These are phyloP conservation scores for Drosophila triauraria DNA, from an alignment of 1,140 invertebrate genomes.

Conservation along the genomic window DNA sequence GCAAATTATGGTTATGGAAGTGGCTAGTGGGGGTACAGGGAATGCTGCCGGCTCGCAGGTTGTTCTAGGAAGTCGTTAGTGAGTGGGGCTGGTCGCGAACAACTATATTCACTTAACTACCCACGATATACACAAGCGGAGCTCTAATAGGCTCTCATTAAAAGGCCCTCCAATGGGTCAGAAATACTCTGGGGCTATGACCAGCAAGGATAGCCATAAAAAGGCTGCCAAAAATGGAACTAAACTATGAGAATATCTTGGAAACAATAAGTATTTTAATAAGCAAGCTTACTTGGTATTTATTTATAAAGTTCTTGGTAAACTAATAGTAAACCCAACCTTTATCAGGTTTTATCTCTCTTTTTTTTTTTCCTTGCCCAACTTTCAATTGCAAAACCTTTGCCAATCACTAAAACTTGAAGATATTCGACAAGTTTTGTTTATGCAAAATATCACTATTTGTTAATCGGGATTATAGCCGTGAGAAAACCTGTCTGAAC, in stretches of 20 bases:
- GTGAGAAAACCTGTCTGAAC: background rate
- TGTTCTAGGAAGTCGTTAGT: slow-evolving; percentile 41
- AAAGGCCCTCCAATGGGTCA: slow-evolving; percentile 2
- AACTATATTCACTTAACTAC: slow-evolving; percentile 34
- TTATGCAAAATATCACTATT: background rate
- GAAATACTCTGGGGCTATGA: background rate
- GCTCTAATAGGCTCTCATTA: slow-evolving; percentile 5
- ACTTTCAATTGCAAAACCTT: background rate
- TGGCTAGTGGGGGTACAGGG: background rate
- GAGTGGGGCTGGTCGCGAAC: slow-evolving; percentile 22
- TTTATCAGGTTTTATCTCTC: background rate
- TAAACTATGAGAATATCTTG: background rate
- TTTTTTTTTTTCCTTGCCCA: too few species aligned
- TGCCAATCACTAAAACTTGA: background rate
- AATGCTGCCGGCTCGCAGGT: background rate
- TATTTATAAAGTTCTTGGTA: background rate
- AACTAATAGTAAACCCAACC: background rate
- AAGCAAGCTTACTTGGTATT: fast-evolving
- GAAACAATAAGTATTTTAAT: background rate
- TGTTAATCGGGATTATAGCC: background rate
- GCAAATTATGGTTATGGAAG: slow-evolving; percentile 47
- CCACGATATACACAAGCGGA: slow-evolving; percentile 5
- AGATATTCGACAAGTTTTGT: background rate
- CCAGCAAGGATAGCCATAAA: background rate
- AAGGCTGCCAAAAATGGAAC: background rate